Evolutionary conservation across 2,797 vertebrate species (phyloP), one percentile per base, ranked within the genome.

Genomic region (Trematomus bernacchii): DNA sequence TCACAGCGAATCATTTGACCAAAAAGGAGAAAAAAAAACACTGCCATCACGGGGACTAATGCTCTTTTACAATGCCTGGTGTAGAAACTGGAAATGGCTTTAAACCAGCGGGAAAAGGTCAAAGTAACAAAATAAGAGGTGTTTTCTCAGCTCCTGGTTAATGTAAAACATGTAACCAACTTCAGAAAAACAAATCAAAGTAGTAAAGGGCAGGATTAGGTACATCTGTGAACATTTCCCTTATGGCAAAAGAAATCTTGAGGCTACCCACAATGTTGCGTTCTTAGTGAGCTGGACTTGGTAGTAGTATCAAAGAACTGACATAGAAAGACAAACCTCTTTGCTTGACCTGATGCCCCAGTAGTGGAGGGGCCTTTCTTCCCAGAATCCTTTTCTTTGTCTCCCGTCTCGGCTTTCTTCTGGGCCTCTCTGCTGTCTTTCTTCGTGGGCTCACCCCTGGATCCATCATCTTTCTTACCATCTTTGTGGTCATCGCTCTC

Each of bases 251-350:
- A 95, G 87, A 94, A 93, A 93, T 98, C 97, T 98, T 97, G 97
- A 97, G 88, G 97, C 97, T 99, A 99, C 97, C 97, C 96, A 98
- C 97, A 99, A 98, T 97, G 97, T 91, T 96, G 97, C 95, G 96
- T 96, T 97, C 97, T 96, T 97, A 99, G 96, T 94, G 97, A 97
- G 97, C 95, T 97, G 97, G 97, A 98, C 97, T 97, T 95, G 93
- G 93, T 93, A 95, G 95, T 95, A 96, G 97, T 96, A 99, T 97
- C 97, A 99, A 99, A 99, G 96, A 99, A 99, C 98, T 97, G 97
- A 99, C 98, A 99, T 99, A 99, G 97, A 99, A 99, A 99, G 97
- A 99, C 98, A 98, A 99, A 99, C 98, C 98, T 99, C 98, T 99
- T 99, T 97, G 97, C 98, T 99, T 98, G 98, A 98, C 98, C 97